Percentiles rank a stretch among this genome's conserved stretches.
Conservation (phyloP, 2,888 invertebrate genomes). For the Mesopsocus fuscifrons region DNA sequence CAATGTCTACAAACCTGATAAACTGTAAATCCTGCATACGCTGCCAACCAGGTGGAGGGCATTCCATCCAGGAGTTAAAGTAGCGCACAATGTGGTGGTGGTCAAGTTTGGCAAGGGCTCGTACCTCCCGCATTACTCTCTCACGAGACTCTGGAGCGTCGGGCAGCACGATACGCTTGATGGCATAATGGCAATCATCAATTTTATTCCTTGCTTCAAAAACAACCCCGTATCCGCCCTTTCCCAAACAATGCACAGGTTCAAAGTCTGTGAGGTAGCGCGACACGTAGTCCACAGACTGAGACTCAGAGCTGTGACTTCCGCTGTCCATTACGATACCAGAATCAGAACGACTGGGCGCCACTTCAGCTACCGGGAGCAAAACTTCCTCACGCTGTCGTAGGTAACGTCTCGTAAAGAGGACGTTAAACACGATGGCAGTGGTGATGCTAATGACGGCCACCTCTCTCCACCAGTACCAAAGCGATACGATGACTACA, state of each 20-base stretch:
- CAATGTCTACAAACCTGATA: too few relatives aligned
- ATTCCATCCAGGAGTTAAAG: conserved; percentile 89
- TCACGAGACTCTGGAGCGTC: conserved; percentile 64
- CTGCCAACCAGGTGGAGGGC: conserved; percentile 71
- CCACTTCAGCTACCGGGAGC: neutral
- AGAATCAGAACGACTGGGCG: neutral
- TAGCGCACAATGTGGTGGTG: conserved; percentile 92
- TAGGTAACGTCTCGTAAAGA: conserved; percentile 21
- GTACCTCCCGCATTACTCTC: conserved; percentile 84
- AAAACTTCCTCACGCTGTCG: neutral
- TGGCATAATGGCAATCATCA: conserved; percentile 86
- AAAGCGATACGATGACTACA: conserved; percentile 50
- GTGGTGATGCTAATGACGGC: conserved; percentile 52
- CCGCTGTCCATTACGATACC: neutral
- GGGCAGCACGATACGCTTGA: conserved; percentile 81
- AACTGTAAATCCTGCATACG: too few relatives aligned
- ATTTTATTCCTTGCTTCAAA: conserved; percentile 87
- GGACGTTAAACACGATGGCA: conserved; percentile 46
- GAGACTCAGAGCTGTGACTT: conserved; percentile 1
- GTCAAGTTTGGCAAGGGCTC: conserved; percentile 83
- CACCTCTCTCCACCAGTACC: conserved; percentile 76
- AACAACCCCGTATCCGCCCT: conserved; percentile 92
- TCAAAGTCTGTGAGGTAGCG: conserved; percentile 76
- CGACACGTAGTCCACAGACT: conserved; percentile 25
- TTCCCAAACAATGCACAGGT: conserved; percentile 58